A percentile compares a stretch with the other conserved stretches of the same genome.
These are phyloP conservation scores for Calidris pygmaea DNA, from an alignment of 2,113 vertebrate genomes.

Conservation along the genomic window DNA sequence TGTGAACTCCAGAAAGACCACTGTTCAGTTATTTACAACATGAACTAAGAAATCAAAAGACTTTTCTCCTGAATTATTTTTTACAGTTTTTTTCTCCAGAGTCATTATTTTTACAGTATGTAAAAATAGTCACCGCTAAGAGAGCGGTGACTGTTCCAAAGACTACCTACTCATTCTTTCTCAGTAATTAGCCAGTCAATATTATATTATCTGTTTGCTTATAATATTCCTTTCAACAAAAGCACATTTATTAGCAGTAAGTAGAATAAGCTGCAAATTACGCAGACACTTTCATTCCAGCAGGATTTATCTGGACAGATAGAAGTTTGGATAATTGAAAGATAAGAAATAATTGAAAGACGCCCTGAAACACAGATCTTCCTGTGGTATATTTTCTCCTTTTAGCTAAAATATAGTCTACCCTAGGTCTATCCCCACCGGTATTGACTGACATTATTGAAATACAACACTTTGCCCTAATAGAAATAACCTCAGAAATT, in stretches of 20 bases:
- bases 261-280: not conserved
- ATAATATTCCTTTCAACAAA: not conserved
- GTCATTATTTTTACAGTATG: not conserved
- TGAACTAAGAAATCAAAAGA: not conserved
- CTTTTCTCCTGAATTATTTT: not conserved
- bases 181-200: not conserved
- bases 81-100: not conserved
- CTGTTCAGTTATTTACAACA: not conserved
- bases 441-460: not conserved
- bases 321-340: conserved; percentile 4
- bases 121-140: not conserved
- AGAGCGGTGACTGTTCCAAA: not conserved
- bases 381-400: not conserved
- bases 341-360: conserved; percentile 23
- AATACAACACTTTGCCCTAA: not conserved
- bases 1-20: not conserved
- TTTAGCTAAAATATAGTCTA: not conserved
- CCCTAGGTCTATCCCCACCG: not conserved
- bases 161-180: not conserved
- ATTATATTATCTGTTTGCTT: not conserved
- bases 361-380: not conserved
- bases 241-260: not conserved
- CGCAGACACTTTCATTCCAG: not conserved
- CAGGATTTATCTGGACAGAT: not conserved
- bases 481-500: not conserved